These are phyloP conservation scores for Lacanobia wlatinum DNA, from an alignment of 2,888 invertebrate genomes.

Conservation along the genomic window DNA sequence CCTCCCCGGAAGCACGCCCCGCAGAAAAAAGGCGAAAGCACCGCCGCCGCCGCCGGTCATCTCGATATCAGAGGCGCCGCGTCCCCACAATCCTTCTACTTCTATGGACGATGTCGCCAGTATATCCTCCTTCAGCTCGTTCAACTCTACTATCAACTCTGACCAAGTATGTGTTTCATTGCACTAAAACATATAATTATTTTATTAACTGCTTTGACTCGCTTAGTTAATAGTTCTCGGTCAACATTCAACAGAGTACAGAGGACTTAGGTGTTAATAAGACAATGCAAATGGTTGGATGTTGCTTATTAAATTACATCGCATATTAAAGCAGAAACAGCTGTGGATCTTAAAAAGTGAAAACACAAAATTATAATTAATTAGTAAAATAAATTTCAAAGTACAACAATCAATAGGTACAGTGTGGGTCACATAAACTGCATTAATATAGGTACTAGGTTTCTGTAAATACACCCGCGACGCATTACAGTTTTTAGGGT, in stretches of 20 bases:
- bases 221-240: background rate
- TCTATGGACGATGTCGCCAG: conserved; percentile 87
- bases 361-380: no score
- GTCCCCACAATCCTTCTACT: conserved; percentile 71
- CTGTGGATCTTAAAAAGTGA: no score
- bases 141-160: conserved; percentile 83
- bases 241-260: background rate
- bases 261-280: background rate
- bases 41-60: conserved; percentile 90
- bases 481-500: no score
- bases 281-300: background rate
- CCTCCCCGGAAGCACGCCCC: conserved; percentile 84
- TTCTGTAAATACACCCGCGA: no score
- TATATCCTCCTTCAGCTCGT: conserved; percentile 86
- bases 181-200: no score
- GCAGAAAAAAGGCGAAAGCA: conserved; percentile 93
- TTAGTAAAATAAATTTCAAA: no score
- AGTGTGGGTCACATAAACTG: no score
- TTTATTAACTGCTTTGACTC: no score
- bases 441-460: no score
- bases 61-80: conserved; percentile 67
- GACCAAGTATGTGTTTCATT: conserved; percentile 78
- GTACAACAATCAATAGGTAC: no score
- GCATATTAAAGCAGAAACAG: no score
- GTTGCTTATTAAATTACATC: no score